phyloP scores from a whole-genome alignment of 2,797 vertebrate species.

The Enteromius mattozi region DNA sequence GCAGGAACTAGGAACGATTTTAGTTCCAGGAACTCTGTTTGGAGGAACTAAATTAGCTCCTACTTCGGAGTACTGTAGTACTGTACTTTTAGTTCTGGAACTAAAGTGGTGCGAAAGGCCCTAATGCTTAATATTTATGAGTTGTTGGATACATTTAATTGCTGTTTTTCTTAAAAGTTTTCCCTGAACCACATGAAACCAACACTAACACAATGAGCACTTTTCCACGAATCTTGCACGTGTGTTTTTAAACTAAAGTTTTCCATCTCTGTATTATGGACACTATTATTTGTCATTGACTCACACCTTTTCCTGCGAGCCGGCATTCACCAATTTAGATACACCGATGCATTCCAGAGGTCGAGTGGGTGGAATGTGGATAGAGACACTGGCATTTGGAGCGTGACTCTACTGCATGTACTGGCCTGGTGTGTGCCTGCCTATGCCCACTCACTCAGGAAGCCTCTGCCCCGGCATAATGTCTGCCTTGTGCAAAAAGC shows the following conservation, averaged over 20 bases:
- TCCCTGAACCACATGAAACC: not conserved
- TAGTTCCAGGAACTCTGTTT: no score
- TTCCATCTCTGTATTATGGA: no score
- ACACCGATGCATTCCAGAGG: conserved; percentile 74
- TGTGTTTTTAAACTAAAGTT: not conserved
- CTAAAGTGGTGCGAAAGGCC: no score
- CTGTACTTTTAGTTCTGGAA: no score
- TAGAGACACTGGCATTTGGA: conserved; percentile 71
- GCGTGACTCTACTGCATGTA: conserved; percentile 77
- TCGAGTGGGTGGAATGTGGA: conserved; percentile 78
- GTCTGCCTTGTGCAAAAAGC: conserved; percentile 70
- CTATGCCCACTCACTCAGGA: conserved; percentile 60
- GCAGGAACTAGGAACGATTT: no score
- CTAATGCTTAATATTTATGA: not conserved
- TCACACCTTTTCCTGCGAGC: conserved; percentile 54
- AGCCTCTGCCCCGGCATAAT: conserved; percentile 55
- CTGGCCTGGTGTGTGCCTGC: conserved; percentile 62
- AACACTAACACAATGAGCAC: not conserved
- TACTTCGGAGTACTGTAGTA: no score
- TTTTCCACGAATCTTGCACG: not conserved
- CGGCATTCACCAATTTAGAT: conserved; percentile 45
- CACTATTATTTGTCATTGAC: not conserved
- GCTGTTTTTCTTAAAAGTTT: not conserved
- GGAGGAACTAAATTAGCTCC: no score
- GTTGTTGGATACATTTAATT: not conserved